These are phyloP conservation scores for Lamellibrachia columna DNA, from an alignment of 2,888 invertebrate species.

Conservation along the genomic window DNA sequence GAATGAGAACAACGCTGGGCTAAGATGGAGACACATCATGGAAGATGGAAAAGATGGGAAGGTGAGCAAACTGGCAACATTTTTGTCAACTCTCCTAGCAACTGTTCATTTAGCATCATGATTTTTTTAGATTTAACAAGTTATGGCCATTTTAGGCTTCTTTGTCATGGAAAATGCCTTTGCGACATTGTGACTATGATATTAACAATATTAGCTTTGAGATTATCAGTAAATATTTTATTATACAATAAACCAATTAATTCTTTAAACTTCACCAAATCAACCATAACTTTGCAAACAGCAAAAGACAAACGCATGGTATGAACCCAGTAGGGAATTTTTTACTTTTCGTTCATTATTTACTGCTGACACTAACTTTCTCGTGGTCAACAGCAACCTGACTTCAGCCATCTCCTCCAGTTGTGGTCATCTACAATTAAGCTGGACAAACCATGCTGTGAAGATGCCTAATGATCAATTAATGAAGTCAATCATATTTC, in stretches of 20 bases:
- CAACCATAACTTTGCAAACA: neutral
- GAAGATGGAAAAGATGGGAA: neutral
- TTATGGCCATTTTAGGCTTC: too few species aligned
- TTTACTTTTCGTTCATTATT: neutral
- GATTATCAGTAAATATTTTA: neutral
- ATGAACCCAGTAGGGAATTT: neutral
- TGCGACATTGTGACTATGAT: neutral
- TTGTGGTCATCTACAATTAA: neutral
- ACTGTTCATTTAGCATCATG: neutral
- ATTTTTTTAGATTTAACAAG: neutral
- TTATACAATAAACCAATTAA: neutral
- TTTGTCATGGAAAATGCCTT: too few species aligned
- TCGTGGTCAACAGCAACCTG: neutral
- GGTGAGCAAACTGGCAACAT: neutral
- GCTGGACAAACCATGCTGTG: neutral
- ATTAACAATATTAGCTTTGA: neutral
- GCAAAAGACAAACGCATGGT: neutral
- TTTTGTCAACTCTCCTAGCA: neutral
- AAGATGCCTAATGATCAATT: neutral
- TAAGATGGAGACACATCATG: neutral
- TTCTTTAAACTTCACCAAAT: neutral
- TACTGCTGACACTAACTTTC: neutral
- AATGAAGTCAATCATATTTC: neutral
- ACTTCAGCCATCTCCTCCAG: neutral
- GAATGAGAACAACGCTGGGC: neutral